Evolutionary conservation across 2,113 vertebrate genomes (phyloP).

Genomic region (Chloebia gouldiae): DNA sequence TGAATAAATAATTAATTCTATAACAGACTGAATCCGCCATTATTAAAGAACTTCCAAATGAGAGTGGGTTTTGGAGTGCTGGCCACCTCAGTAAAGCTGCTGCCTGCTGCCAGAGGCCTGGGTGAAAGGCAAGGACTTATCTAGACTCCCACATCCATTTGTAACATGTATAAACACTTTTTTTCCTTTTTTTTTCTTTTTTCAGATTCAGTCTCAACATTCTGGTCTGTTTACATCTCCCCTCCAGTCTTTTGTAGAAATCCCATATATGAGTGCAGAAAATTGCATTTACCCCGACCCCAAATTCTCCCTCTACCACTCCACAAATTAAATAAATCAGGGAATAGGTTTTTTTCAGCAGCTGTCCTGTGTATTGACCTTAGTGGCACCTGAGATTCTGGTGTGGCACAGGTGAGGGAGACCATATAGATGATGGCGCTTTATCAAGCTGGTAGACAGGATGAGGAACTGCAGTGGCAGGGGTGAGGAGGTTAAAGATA

Average conservation of each 20-base stretch:
- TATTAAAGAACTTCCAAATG: background rate
- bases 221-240: background rate
- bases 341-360: background rate
- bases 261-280: background rate
- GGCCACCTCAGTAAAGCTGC: background rate
- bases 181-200: background rate
- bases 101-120: background rate
- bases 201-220: background rate
- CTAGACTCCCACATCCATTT: background rate
- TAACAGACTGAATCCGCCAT: background rate
- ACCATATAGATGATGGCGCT: background rate
- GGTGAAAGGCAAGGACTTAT: background rate
- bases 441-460: background rate
- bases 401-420: background rate
- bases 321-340: background rate
- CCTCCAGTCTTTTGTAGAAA: background rate
- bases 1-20: background rate
- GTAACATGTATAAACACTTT: background rate
- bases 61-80: background rate
- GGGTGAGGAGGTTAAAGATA: background rate
- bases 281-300: background rate
- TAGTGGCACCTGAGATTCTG: background rate
- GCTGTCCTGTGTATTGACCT: background rate
- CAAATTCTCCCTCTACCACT: fast-evolving
- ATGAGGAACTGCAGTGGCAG: background rate